Percentiles rank a stretch among this genome's conserved stretches.
phyloP scores from a whole-genome alignment of 2,113 vertebrate genomes.

The Athene cunicularia region DNA sequence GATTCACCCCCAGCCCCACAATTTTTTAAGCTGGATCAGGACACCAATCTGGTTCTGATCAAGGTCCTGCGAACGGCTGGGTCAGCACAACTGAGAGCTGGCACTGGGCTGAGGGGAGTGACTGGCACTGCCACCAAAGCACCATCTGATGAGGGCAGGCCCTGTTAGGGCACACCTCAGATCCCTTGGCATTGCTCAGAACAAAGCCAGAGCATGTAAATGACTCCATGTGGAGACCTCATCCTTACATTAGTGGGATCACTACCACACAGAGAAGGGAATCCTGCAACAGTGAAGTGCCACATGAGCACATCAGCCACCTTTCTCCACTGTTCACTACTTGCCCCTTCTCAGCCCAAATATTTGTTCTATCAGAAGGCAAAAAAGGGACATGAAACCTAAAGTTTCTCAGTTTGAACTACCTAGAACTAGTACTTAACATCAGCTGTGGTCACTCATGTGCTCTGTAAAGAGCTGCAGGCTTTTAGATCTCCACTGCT shows the following conservation, averaged over 20 bases:
- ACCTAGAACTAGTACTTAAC: not conserved
- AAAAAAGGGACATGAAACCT: not conserved
- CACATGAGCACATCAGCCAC: too few relatives aligned
- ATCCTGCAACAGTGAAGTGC: not conserved
- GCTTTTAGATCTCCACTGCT: not conserved
- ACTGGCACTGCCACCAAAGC: not conserved
- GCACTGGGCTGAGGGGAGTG: not conserved
- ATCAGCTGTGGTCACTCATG: not conserved
- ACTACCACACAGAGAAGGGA: not conserved
- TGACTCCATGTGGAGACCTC: not conserved
- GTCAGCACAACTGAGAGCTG: not conserved
- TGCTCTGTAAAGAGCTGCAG: not conserved
- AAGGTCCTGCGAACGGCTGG: not conserved
- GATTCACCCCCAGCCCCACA: not conserved
- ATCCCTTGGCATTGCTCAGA: not conserved
- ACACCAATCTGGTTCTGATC: not conserved
- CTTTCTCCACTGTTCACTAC: not conserved
- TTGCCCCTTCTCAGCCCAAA: not conserved
- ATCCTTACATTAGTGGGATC: not conserved
- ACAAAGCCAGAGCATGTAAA: not conserved
- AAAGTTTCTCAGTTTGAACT: not conserved
- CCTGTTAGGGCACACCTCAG: not conserved
- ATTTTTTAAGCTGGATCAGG: not conserved
- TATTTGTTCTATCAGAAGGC: not conserved
- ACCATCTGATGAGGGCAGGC: not conserved